Evolutionary conservation across 2,888 invertebrate species (phyloP), one percentile per base, ranked within the genome.

Genomic region (Platypus cylindrus): DNA sequence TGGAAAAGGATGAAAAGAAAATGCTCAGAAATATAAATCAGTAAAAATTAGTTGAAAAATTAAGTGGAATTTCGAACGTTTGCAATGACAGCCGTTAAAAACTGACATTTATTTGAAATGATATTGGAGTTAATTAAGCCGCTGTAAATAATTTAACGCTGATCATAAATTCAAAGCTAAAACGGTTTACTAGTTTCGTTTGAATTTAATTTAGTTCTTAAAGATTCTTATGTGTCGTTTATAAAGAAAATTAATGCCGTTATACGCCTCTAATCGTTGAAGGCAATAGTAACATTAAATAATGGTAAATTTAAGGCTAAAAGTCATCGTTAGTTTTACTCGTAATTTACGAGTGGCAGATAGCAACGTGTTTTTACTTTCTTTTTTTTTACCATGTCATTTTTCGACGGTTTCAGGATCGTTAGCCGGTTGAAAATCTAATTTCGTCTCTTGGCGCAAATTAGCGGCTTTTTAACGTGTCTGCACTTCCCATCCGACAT

Each of bases 371-470:
- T n/a, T n/a, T n/a, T n/a, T n/a, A n/a, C n/a, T n/a, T n/a, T n/a
- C n/a, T n/a, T 39, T 43, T 33, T 37, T 50, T 54, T 53, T 53
- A 54, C 54, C 48, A 48, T 48, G 46, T 58, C 56, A 58, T 59
- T 60, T 59, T 59, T 60, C 60, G 58, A 52, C 55, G 57, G 54
- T 51, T 45, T 48, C 48, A 49, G 50, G 55, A 59, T 60, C 61
- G 59, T 61, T 60, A 61, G 55, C 53, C 56, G n/a, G 60, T 60
- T 60, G 61, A 61, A 62, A 60, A 58, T 62, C 61, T 62, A 62
- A 62, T 62, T 62, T 52, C 46, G 59, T 58, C 58, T n/a, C 42
- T 46, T 43, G 56, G 56, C 60, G 59, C 60, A 62, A 62, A 62
- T 62, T 62, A 61, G 59, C 54, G 55, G 56, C 58, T 51, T 53